Conservation (phyloP, 2,113 vertebrate species). For the Chaenogobius annularis region DNA sequence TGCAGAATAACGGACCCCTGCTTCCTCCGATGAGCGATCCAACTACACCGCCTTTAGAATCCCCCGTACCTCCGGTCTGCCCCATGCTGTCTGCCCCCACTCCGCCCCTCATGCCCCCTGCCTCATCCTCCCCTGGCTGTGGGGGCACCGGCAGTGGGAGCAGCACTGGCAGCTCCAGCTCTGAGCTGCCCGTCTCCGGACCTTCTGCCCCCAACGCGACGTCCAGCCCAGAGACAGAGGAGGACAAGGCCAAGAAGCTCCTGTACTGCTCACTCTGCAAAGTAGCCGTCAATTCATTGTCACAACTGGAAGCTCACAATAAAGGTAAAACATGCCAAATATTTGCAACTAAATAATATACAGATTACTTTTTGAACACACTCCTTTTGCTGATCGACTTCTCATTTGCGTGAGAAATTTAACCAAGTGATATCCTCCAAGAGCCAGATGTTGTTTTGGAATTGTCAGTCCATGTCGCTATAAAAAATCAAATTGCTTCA, state of each 20-base stretch:
- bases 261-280: conserved; percentile 92
- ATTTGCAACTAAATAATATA: background rate
- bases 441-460: background rate
- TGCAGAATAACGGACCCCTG: conserved; percentile 63
- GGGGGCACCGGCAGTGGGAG: conserved; percentile 12
- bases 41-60: conserved; percentile 70
- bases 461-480: background rate
- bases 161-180: conserved; percentile 31
- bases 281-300: conserved; percentile 91
- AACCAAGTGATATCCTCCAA: conserved; percentile 12
- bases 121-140: conserved; percentile 69
- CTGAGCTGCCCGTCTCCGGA: conserved; percentile 59
- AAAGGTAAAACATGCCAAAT: conserved; percentile 78
- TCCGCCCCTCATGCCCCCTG: conserved; percentile 53
- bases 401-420: conserved; percentile 11
- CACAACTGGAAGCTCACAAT: conserved; percentile 94
- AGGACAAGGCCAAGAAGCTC: conserved; percentile 89
- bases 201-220: conserved; percentile 46
- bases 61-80: conserved; percentile 57
- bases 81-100: conserved; percentile 58
- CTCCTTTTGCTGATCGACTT: conserved; percentile 30
- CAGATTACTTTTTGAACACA: conserved; percentile 13
- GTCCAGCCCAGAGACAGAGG: conserved; percentile 80
- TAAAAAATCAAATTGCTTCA: background rate
- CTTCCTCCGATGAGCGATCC: conserved; percentile 53